Percentiles rank a stretch among this genome's conserved stretches.
These are phyloP conservation scores for Microcebus tavaratra DNA, from an alignment of 2,113 vertebrate genomes.

Conservation along the genomic window DNA sequence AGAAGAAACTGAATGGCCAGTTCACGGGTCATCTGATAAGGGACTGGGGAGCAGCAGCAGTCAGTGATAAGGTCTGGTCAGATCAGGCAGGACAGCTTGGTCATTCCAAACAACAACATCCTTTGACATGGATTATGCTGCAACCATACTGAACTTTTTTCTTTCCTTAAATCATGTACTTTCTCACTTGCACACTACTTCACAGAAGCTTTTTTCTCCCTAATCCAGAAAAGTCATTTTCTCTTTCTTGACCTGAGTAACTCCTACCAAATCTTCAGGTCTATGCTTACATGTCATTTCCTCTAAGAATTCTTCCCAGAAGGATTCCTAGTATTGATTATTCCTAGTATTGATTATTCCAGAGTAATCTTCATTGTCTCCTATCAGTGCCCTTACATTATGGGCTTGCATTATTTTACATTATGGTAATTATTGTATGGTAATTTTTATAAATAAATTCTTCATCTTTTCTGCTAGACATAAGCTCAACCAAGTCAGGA, in stretches of 20 bases:
- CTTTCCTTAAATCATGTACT: background rate
- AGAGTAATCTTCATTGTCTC: background rate
- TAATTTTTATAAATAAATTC: background rate
- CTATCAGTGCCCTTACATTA: background rate
- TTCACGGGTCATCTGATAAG: background rate
- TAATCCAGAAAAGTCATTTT: background rate
- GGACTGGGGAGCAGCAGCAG: accelerated
- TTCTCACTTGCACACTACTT: background rate
- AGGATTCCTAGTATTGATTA: background rate
- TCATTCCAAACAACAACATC: background rate
- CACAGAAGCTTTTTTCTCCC: background rate
- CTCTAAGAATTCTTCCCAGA: background rate
- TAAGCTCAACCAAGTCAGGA: background rate
- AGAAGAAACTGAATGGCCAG: background rate
- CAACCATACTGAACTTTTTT: background rate
- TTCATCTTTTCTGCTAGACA: background rate
- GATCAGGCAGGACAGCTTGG: background rate
- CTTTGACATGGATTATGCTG: background rate
- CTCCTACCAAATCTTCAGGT: background rate
- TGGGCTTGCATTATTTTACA: background rate
- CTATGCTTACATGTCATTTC: background rate
- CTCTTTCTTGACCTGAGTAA: background rate
- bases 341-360: background rate
- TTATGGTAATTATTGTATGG: background rate
- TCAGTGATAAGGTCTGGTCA: background rate